These are phyloP conservation scores for Cerceris ruficornis DNA, from an alignment of 2,888 invertebrate species.

Conservation along the genomic window DNA sequence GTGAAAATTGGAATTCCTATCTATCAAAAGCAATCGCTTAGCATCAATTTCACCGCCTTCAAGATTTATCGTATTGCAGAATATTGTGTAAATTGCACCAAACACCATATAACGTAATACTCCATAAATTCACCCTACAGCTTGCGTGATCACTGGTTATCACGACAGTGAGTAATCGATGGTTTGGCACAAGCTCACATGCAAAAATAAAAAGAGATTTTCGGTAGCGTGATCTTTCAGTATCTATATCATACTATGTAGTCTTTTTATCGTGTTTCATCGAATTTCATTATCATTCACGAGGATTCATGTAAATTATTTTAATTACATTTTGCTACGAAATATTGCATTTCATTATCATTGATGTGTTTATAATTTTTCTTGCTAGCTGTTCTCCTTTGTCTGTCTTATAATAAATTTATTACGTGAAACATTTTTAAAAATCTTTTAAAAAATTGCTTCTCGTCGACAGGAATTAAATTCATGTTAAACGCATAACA, in stretches of 20 bases:
- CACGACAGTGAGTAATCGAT: constrained; percentile 32
- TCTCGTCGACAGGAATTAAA: no score
- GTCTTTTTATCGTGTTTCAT: no score
- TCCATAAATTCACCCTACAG: constrained; percentile 40
- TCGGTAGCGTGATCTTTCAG: background rate
- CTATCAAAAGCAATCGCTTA: constrained; percentile 40
- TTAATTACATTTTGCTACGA: no score
- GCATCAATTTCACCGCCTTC: constrained; percentile 44
- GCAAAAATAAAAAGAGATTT: constrained; percentile 19
- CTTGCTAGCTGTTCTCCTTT: no score
- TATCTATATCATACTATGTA: background rate
- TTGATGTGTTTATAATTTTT: no score
- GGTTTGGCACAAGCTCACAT: constrained; percentile 20
- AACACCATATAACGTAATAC: constrained; percentile 40
- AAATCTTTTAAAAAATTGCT: no score
- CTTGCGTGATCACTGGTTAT: constrained; percentile 44
- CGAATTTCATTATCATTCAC: no score
- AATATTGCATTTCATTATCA: no score
- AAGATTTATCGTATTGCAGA: constrained; percentile 45
- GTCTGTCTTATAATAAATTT: no score
- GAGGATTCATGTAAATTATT: no score
- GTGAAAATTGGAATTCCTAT: constrained; percentile 1
- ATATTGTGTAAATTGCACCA: constrained; percentile 42
- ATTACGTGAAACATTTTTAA: no score
- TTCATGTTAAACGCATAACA: no score